phyloP scores from a whole-genome alignment of 2,888 invertebrate genomes.

The Lydus trimaculatus region DNA sequence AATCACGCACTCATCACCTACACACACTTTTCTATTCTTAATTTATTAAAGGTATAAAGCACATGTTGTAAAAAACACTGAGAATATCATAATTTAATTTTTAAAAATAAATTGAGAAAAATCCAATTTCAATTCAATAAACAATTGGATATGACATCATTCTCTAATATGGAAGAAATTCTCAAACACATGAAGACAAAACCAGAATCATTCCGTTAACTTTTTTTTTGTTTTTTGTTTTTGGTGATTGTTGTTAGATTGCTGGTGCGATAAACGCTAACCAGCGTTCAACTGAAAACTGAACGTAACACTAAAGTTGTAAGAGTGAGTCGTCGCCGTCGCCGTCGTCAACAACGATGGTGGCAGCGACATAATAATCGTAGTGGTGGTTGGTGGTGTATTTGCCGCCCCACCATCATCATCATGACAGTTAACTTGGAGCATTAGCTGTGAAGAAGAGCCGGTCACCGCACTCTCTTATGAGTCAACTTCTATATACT shows the following conservation, averaged over 20 bases:
- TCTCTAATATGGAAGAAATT: not conserved
- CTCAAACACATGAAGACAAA: not conserved
- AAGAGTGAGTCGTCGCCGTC: slow-evolving; percentile 13
- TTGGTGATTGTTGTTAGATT: not conserved
- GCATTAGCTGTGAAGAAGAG: slow-evolving; percentile 13
- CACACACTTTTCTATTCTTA: not conserved
- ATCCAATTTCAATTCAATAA: not conserved
- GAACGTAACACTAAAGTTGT: slow-evolving; percentile 18
- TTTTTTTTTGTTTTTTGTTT: slow-evolving; percentile 1
- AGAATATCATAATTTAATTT: not conserved
- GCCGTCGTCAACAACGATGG: slow-evolving; percentile 11
- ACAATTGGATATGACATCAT: not conserved
- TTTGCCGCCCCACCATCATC: slow-evolving; percentile 30
- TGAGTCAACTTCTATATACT: not conserved
- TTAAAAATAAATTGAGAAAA: not conserved
- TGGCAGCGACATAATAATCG: slow-evolving; percentile 11
- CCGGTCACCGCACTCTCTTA: slow-evolving; percentile 32
- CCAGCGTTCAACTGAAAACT: slow-evolving; percentile 29
- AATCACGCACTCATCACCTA: not conserved
- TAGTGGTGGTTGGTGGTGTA: slow-evolving; percentile 22
- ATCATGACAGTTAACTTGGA: not conserved
- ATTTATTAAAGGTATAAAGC: not conserved
- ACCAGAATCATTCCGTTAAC: slow-evolving; percentile 22
- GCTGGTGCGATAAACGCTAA: slow-evolving; percentile 24
- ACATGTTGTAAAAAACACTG: not conserved